A percentile compares a stretch with the other conserved stretches of the same genome.
phyloP scores from a whole-genome alignment of 2,888 invertebrate species.

The Microctonus aethiopoides region DNA sequence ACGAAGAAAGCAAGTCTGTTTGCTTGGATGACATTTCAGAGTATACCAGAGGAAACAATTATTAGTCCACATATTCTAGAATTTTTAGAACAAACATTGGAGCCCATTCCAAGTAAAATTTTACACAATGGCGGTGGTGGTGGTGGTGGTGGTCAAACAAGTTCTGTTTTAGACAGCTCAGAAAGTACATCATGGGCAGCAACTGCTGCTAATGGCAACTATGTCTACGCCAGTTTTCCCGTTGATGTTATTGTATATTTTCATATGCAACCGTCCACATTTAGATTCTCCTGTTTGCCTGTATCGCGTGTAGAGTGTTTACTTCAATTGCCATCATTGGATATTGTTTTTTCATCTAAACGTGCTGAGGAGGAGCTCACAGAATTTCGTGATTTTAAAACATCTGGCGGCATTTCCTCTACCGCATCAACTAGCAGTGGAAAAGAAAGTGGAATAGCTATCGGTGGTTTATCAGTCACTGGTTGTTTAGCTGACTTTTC shows the following conservation, averaged over 20 bases:
- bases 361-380: constrained; percentile 80
- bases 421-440: constrained; percentile 34
- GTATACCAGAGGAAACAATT: constrained; percentile 97
- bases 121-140: constrained; percentile 42
- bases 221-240: constrained; percentile 93
- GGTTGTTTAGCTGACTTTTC: constrained; percentile 97
- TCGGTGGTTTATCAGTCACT: constrained; percentile 92
- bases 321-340: constrained; percentile 94
- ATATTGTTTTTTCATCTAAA: constrained; percentile 96
- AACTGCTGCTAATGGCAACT: constrained; percentile 66
- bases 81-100: constrained; percentile 96
- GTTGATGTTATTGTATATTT: constrained; percentile 99
- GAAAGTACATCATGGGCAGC: constrained; percentile 64
- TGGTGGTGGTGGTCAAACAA: constrained; percentile 54
- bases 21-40: constrained; percentile 96
- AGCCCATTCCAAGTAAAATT: constrained; percentile 86
- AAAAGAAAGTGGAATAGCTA: constrained; percentile 72
- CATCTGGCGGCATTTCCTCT: constrained; percentile 51
- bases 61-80: constrained; percentile 97
- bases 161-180: constrained; percentile 53
- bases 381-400: constrained; percentile 65
- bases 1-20: constrained; percentile 90
- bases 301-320: constrained; percentile 96
- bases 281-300: constrained; percentile 93
- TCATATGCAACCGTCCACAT: constrained; percentile 97